A percentile compares a stretch with the other conserved stretches of the same genome.
phyloP scores from a whole-genome alignment of 2,888 invertebrate genomes.

The Callosobruchus maculatus region DNA sequence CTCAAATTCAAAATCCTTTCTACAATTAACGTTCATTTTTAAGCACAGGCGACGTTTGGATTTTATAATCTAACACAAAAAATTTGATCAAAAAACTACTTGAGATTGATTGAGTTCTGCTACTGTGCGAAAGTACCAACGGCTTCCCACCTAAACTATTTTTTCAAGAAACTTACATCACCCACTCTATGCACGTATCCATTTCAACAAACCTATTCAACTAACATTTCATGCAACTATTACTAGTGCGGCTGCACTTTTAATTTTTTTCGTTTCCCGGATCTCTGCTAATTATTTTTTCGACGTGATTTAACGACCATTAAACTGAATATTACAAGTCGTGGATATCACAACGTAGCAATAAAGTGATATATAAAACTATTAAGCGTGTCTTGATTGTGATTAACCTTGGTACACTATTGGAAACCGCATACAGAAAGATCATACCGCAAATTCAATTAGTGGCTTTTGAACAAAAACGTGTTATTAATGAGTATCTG shows the following conservation, averaged over 20 bases:
- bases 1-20: too few relatives aligned
- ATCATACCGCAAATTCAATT: neutral
- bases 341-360: neutral
- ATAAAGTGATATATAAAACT: neutral
- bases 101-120: too few relatives aligned
- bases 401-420: neutral
- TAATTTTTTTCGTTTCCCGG: neutral
- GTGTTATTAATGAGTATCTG: neutral
- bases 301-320: neutral
- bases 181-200: too few relatives aligned
- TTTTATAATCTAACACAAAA: too few relatives aligned
- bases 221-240: neutral
- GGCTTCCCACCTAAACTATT: too few relatives aligned
- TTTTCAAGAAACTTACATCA: too few relatives aligned
- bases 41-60: too few relatives aligned
- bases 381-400: neutral
- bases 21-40: too few relatives aligned
- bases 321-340: neutral
- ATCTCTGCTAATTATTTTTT: neutral
- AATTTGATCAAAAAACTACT: too few relatives aligned
- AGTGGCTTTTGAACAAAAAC: neutral
- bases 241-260: neutral
- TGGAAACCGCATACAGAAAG: neutral
- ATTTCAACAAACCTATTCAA: neutral
- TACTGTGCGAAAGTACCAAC: too few relatives aligned